Evolutionary conservation across 2,888 invertebrate species (phyloP), one percentile per base, ranked within the genome.

Genomic region (Deroplatys truncata): DNA sequence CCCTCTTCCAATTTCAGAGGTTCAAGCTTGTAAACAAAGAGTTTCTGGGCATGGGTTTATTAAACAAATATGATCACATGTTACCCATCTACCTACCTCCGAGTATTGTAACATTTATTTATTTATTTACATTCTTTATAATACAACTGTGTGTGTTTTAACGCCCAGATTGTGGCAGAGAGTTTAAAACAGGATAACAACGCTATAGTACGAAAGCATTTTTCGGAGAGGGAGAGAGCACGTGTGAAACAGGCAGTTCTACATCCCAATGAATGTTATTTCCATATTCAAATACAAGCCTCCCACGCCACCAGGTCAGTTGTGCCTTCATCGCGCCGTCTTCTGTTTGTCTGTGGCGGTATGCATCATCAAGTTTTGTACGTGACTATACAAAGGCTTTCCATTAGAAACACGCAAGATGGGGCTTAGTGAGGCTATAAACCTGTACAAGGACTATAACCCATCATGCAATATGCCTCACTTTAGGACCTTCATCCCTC

Each of bases 401-500:
- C 56, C 56, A 72, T 72, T 72, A 56, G 28, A n/a, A n/a, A 16
- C 85, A 85, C n/a, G 85, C 85, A 56, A 56, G 28, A 16, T 85
- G 20, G 49, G 49, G 85, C 43, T 85, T 85, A 85, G 85, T 43
- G 85, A 13, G 85, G 85, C 28, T 85, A 56, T 49, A 85, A 85
- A 49, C 85, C 56, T 85, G 85, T 56, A 56, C 43, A 85, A 56
- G 43, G 85, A n/a, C 28, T 43, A 56, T 85, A 85, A 56, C 85
- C 49, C 85, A 85, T 85, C 85, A 85, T 56, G 85, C 85, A 85
- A 85, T 85, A 43, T 43, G 85, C 85, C 35, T 49, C 56, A 85
- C 85, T 85, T 85, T 28, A 49, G 56, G 28, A 85, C 25, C 85
- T 28, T n/a, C 28, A 43, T 85, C 29, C 28, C 7, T 72, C 25